Evolutionary conservation across 2,797 vertebrate species (phyloP).

Genomic region (Sebastes paucispinis): DNA sequence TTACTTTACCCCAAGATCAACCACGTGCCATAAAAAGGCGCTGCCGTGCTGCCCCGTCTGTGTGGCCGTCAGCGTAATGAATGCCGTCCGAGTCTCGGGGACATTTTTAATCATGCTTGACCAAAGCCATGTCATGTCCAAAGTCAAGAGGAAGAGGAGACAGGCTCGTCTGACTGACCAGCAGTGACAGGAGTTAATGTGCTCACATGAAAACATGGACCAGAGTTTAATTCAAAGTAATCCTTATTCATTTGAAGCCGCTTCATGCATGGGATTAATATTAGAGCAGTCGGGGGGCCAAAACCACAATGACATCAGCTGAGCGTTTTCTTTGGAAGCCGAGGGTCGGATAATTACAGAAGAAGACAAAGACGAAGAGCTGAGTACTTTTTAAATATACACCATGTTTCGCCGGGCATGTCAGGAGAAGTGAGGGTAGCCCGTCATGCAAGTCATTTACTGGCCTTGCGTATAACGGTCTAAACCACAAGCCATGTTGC

Average conservation of each 20-base stretch:
- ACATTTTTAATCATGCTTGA: conserved; percentile 66
- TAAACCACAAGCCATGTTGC: conserved; percentile 70
- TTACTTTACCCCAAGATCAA: conserved; percentile 64
- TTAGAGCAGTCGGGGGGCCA: conserved; percentile 70
- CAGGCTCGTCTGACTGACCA: conserved; percentile 48
- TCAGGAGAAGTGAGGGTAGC: conserved; percentile 66
- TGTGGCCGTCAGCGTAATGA: conserved; percentile 57
- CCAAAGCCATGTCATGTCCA: conserved; percentile 64
- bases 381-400: conserved; percentile 84
- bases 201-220: conserved; percentile 62
- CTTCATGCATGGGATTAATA: conserved; percentile 76
- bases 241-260: conserved; percentile 63
- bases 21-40: conserved; percentile 16
- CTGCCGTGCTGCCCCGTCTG: conserved; percentile 35
- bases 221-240: conserved; percentile 69
- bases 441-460: conserved; percentile 71
- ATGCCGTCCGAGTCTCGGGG: conserved; percentile 46
- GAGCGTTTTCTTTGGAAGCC: conserved; percentile 74
- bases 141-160: conserved; percentile 59
- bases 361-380: conserved; percentile 77
- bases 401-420: conserved; percentile 63
- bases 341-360: conserved; percentile 80
- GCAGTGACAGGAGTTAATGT: conserved; percentile 64
- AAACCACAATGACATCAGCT: conserved; percentile 83
- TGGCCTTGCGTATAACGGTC: conserved; percentile 63